Evolutionary conservation across 2,113 vertebrate species (phyloP), one percentile per base, ranked within the genome.

Genomic region (Leucopsar rothschildi): DNA sequence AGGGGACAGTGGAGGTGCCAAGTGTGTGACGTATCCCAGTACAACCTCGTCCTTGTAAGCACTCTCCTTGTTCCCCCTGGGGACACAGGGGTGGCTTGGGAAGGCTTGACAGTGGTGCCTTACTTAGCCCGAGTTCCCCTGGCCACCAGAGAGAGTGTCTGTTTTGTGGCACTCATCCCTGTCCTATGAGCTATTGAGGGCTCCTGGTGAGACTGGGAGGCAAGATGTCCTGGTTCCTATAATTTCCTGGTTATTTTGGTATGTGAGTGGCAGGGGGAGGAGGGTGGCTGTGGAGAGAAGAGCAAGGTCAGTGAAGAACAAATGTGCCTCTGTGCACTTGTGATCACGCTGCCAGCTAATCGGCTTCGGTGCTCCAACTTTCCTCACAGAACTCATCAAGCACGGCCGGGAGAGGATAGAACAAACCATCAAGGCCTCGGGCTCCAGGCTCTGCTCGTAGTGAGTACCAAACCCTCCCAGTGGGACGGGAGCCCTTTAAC

Each of bases 251-350:
- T 96, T 97, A 92, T 94, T 95, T 96, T 95, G 88, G 92, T 96
- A 90, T 44, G 61, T 92, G 90, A 90, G 93, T 96, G 77, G 94
- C 92, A 92, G 82, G 49, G 91, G 96, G 92, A 96, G 93, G 95
- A 91, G 81, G 73, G 61, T 0, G 42, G 81, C 81, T 91, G 86
- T 94, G 85, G 88, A 94, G 93, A 90, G 91, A 94, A 79, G 88
- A 90, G 96, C 95, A 95, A 96, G 95, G 96, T 97, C 97, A 95
- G 82, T 65, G 91, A 77, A 95, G 95, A 97, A 96, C 95, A 97
- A 96, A 91, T 27, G 66, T 93, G 88, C 87, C 90, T 97, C 95
- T 97, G 95, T 97, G 83, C 60, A 25, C 83, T 95, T 75, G 84
- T 39, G 91, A 86, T 84, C 16, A 2, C 4, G 9, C 92, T 50